Evolutionary conservation across 2,888 invertebrate species (phyloP), one percentile per base, ranked within the genome.

Genomic region (Blomia tropicalis): DNA sequence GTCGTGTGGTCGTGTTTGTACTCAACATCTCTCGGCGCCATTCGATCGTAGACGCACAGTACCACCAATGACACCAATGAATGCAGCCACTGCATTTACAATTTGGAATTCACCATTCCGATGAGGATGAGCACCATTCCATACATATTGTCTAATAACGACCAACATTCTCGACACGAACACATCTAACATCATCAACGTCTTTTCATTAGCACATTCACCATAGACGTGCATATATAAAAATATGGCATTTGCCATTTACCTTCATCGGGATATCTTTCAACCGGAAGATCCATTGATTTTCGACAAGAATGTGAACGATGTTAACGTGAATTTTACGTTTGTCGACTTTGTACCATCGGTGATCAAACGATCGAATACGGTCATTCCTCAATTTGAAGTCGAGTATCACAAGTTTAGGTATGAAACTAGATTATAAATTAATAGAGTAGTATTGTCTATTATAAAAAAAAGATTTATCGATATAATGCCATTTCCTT

Each of bases 321-420:
- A 64, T 22, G 4, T 58, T 5, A 62, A 58, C 5, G 58, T 64
- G 3, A 63, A 43, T 11, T 64, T 64, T 30, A 63, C 64, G 2
- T 64, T 64, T 54, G 63, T 64, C 22, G 64, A 64, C 27, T 64
- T 64, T 44, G 54, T 64, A 43, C 64, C 64, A 43, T 36, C 41
- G 2, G 59, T 59, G 3, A 59, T 64, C 4, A 59, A 64, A 30
- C 47, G 63, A 4, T 54, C 59, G 3, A 43, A 53, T 4, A 23
- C 64, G 11, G 54, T 64, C 17, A 63, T 63, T 7, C 51, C 58
- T 4, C 65, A 58, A 22, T 58, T 27, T 17, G 53, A 63, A 25
- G 60, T 64, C 11, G 41, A 59, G 32, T 64, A 64, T 43, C 64
- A 64, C 23, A n/a, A 59, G 17, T 64, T 64, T 59, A 63, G 63